Evolutionary conservation across 2,797 vertebrate species (phyloP).

Genomic region (Gymnoscopelus microlampas): DNA sequence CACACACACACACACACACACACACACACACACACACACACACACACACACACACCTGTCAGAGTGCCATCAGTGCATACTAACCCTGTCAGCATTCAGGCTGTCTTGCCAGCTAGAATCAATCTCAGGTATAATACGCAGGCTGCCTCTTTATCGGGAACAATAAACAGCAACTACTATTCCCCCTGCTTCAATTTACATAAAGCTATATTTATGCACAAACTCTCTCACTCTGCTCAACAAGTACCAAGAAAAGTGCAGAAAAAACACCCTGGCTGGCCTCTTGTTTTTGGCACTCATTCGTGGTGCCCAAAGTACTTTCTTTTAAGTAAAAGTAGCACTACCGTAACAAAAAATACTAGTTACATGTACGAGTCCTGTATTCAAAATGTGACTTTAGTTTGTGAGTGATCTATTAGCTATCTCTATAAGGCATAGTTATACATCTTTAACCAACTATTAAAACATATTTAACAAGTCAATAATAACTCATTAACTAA

Average conservation of each 20-base stretch:
- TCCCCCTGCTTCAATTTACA: conserved; percentile 14
- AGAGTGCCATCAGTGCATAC: conserved; percentile 67
- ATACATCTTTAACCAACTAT: no score
- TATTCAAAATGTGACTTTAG: no score
- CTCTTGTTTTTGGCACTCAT: no score
- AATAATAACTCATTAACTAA: no score
- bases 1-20: background rate
- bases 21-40: background rate
- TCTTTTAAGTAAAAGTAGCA: no score
- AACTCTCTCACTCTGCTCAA: conserved; percentile 14
- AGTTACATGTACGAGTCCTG: no score
- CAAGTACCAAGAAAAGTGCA: background rate
- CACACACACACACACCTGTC: conserved; percentile 34
- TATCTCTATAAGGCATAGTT: no score
- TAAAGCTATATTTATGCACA: conserved; percentile 20
- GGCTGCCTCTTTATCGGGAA: conserved; percentile 46
- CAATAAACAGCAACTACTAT: conserved; percentile 47
- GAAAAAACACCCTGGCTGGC: no score
- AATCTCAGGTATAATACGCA: conserved; percentile 52
- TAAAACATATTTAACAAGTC: no score
- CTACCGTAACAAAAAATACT: no score
- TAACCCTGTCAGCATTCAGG: conserved; percentile 69
- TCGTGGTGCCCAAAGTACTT: no score
- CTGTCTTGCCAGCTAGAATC: conserved; percentile 62
- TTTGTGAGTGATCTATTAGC: no score